Evolutionary conservation across 2,797 vertebrate genomes (phyloP).

Genomic region (Gobio occitaniae): DNA sequence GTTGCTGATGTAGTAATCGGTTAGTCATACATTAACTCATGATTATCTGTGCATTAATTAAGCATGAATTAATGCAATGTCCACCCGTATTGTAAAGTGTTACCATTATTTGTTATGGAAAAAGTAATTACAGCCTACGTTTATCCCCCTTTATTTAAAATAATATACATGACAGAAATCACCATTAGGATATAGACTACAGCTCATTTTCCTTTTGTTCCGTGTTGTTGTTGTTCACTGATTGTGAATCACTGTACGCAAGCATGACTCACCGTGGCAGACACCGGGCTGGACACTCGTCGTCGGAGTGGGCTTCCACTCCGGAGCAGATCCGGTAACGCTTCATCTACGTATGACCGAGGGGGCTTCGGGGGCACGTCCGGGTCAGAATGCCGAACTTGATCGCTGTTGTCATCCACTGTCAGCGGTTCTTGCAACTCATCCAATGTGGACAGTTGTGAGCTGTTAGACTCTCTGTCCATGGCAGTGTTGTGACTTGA

Average conservation of each 20-base stretch:
- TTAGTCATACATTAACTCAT: no score
- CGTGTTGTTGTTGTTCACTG: no score
- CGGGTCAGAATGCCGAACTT: not conserved
- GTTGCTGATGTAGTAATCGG: no score
- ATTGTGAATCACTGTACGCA: not conserved
- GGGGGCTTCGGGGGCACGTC: slow-evolving; percentile 20
- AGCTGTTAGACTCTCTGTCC: not conserved
- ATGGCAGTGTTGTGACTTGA: not conserved
- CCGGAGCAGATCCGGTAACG: slow-evolving; percentile 77
- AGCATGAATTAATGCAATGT: no score
- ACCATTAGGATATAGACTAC: not conserved
- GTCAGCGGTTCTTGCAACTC: slow-evolving; percentile 33
- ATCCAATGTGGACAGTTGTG: slow-evolving; percentile 5
- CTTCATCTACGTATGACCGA: slow-evolving; percentile 59
- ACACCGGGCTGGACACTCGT: slow-evolving; percentile 77
- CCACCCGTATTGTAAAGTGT: no score
- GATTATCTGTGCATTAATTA: no score
- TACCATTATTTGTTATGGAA: no score
- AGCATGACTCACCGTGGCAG: slow-evolving; percentile 71
- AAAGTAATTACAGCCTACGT: no score
- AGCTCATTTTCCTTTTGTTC: not conserved
- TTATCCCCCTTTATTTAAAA: not conserved
- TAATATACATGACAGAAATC: not conserved
- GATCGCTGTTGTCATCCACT: not conserved
- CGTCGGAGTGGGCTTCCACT: slow-evolving; percentile 71